phyloP scores from a whole-genome alignment of 2,888 invertebrate genomes.

The Antheraea yamamai region DNA sequence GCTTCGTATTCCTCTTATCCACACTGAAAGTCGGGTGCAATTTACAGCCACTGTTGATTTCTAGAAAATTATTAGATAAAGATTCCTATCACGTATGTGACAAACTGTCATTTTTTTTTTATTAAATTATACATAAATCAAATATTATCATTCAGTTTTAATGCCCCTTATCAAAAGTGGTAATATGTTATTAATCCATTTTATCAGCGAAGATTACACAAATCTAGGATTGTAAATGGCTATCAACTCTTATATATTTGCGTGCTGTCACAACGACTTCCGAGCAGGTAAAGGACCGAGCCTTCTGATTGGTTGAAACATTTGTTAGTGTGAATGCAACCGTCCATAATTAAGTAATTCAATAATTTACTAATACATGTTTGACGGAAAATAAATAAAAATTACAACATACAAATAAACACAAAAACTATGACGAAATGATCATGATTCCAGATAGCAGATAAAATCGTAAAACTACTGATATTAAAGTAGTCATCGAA shows the following conservation, averaged over 20 bases:
- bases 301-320: conserved; percentile 30
- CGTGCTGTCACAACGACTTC: conserved; percentile 14
- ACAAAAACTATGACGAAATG: background rate
- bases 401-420: background rate
- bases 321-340: conserved; percentile 17
- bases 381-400: background rate
- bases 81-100: background rate
- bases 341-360: conserved; percentile 24
- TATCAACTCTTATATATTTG: conserved; percentile 5
- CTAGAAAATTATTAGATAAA: background rate
- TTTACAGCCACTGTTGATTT: background rate
- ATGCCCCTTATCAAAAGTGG: conserved; percentile 65
- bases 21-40: background rate
- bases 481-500: background rate
- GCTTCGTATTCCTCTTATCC: background rate
- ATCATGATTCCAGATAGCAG: background rate
- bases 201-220: conserved; percentile 65
- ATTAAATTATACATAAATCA: conserved; percentile 69
- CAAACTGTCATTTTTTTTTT: conserved; percentile 5
- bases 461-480: background rate
- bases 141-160: conserved; percentile 75
- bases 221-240: conserved; percentile 63
- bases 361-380: background rate
- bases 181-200: conserved; percentile 62
- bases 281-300: conserved; percentile 26